A percentile compares a stretch with the other conserved stretches of the same genome.
Evolutionary conservation across 2,888 invertebrate species (phyloP).

Genomic region (Hirtodrosophila trivittata): DNA sequence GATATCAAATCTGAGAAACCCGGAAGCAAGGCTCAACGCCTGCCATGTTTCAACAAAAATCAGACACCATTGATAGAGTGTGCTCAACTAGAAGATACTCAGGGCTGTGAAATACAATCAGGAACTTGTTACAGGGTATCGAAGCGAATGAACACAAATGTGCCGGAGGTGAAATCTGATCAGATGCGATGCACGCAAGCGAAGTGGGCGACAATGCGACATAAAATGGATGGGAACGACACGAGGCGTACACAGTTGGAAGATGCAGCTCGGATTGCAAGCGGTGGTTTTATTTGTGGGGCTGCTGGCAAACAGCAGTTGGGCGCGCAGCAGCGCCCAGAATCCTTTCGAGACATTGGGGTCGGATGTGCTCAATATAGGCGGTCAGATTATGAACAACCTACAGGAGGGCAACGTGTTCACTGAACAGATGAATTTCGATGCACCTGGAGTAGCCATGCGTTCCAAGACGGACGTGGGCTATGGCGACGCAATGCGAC

Average conservation of each 20-base stretch:
- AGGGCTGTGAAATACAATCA: too few relatives aligned
- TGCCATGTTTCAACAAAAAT: too few relatives aligned
- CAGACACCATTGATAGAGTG: too few relatives aligned
- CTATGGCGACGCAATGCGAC: conserved; percentile 65
- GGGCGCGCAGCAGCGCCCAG: conserved; percentile 20
- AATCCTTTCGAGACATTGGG: conserved; percentile 55
- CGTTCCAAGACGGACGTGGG: conserved; percentile 54
- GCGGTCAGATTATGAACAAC: conserved; percentile 45
- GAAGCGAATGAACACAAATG: conserved; percentile 6
- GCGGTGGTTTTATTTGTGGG: conserved; percentile 10
- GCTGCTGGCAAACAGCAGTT: conserved; percentile 41
- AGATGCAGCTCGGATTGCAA: conserved; percentile 44
- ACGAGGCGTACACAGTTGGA: conserved; percentile 20
- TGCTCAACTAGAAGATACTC: too few relatives aligned
- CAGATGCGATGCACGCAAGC: conserved; percentile 51
- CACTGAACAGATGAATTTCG: conserved; percentile 39
- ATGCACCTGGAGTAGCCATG: conserved; percentile 44
- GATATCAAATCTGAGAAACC: too few relatives aligned
- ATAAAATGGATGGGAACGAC: conserved; percentile 33
- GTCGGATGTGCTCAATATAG: conserved; percentile 52
- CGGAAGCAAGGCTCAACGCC: too few relatives aligned
- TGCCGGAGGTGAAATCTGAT: conserved; percentile 20
- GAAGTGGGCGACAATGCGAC: not conserved
- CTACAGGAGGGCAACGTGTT: conserved; percentile 54
- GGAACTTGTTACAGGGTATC: too few relatives aligned